phyloP scores from a whole-genome alignment of 1,140 invertebrate species.

The Leptestheria dahalacensis region DNA sequence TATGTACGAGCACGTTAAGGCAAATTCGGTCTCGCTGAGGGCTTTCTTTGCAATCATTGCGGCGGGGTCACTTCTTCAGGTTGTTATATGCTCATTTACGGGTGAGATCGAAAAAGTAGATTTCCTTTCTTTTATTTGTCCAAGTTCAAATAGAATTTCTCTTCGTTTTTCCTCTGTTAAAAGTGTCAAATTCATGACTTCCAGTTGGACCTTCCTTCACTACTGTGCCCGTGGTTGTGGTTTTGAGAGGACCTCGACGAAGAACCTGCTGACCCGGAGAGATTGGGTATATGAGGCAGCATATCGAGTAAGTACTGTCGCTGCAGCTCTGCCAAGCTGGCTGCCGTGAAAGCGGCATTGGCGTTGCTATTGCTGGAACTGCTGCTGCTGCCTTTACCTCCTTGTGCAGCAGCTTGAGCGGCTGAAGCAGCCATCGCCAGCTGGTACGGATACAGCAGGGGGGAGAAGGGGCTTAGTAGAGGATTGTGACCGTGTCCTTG shows the following conservation, averaged over 20 bases:
- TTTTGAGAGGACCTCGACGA: background rate
- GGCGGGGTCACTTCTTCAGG: background rate
- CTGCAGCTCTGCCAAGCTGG: constrained; percentile 58
- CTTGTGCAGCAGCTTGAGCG: constrained; percentile 36
- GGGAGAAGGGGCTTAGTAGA: constrained; percentile 65
- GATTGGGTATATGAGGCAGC: constrained; percentile 44
- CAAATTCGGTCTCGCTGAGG: no score
- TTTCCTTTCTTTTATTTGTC: no score
- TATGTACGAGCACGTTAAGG: no score
- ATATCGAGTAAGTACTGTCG: constrained; percentile 91
- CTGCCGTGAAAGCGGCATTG: constrained; percentile 32
- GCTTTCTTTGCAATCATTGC: background rate
- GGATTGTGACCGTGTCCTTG: constrained; percentile 15
- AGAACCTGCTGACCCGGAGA: background rate
- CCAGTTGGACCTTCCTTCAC: constrained; percentile 5
- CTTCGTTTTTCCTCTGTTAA: background rate
- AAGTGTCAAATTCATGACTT: background rate
- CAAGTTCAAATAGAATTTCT: no score
- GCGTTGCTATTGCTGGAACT: constrained; percentile 21
- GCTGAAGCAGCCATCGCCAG: constrained; percentile 49
- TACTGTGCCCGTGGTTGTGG: background rate
- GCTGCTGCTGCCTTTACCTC: constrained; percentile 31
- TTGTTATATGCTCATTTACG: background rate
- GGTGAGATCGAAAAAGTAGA: background rate
- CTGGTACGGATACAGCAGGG: constrained; percentile 71